phyloP scores from a whole-genome alignment of 2,797 vertebrate species.

The Ptychadena robeensis region DNA sequence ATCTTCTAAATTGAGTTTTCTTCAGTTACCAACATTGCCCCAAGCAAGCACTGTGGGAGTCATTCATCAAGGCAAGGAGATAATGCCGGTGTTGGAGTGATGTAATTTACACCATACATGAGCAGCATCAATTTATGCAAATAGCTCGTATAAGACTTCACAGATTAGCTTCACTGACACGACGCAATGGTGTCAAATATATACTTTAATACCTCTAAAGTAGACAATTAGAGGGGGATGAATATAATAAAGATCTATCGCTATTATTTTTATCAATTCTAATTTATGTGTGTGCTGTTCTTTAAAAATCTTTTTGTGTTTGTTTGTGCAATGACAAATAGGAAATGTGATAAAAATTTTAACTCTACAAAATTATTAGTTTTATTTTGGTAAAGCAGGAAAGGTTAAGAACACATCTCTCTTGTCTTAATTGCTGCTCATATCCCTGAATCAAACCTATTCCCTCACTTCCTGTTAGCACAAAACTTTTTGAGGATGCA shows the following conservation, averaged over 20 bases:
- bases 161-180: constrained; percentile 36
- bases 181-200: constrained; percentile 23
- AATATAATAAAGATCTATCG: neutral
- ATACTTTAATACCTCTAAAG: constrained; percentile 15
- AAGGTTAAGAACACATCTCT: too few relatives aligned
- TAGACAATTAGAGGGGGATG: neutral
- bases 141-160: constrained; percentile 41
- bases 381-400: too few relatives aligned
- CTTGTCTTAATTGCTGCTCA: too few relatives aligned
- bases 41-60: constrained; percentile 51
- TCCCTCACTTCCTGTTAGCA: neutral
- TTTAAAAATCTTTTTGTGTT: neutral
- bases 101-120: constrained; percentile 50
- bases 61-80: constrained; percentile 57
- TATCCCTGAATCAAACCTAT: too few relatives aligned
- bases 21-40: constrained; percentile 57
- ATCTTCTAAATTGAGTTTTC: constrained; percentile 56
- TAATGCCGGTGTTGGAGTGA: constrained; percentile 52
- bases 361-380: neutral
- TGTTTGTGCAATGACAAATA: neutral
- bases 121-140: constrained; percentile 54
- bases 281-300: neutral
- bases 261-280: neutral
- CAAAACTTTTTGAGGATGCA: too few relatives aligned
- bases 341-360: neutral